These are phyloP conservation scores for Tautogolabrus adspersus DNA, from an alignment of 2,113 vertebrate species.

Conservation along the genomic window DNA sequence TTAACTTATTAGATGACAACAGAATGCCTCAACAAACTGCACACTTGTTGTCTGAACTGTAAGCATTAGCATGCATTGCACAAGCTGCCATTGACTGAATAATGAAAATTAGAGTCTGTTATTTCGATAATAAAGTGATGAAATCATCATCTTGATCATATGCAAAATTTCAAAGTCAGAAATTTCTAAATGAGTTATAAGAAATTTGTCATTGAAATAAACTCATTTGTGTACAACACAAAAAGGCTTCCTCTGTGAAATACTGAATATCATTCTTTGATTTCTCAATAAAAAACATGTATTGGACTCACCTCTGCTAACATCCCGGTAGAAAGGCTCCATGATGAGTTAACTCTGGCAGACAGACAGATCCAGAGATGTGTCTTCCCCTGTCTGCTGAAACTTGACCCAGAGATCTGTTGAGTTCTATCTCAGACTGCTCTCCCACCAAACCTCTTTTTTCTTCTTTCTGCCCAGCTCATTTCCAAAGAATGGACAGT, in stretches of 20 bases:
- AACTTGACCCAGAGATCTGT: conserved; percentile 55
- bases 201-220: not conserved
- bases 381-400: conserved; percentile 55
- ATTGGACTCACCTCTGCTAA: conserved; percentile 73
- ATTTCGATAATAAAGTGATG: too few species aligned
- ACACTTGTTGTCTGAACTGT: not conserved
- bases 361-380: conserved; percentile 51
- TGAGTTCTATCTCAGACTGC: conserved; percentile 47
- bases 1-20: not conserved
- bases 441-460: conserved; percentile 49
- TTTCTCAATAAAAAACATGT: conserved; percentile 23
- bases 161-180: not conserved
- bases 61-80: too few species aligned
- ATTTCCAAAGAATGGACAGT: conserved; percentile 80
- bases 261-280: not conserved
- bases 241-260: not conserved
- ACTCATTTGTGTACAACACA: conserved; percentile 8
- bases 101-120: too few species aligned
- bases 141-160: not conserved
- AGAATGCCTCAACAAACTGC: not conserved
- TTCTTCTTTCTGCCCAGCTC: conserved; percentile 42
- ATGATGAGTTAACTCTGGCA: conserved; percentile 50
- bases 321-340: conserved; percentile 80
- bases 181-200: not conserved
- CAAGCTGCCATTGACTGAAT: too few species aligned